Percentiles rank a stretch among this genome's conserved stretches.
Evolutionary conservation across 2,888 invertebrate genomes (phyloP).

Genomic region (Drosophila lutescens): DNA sequence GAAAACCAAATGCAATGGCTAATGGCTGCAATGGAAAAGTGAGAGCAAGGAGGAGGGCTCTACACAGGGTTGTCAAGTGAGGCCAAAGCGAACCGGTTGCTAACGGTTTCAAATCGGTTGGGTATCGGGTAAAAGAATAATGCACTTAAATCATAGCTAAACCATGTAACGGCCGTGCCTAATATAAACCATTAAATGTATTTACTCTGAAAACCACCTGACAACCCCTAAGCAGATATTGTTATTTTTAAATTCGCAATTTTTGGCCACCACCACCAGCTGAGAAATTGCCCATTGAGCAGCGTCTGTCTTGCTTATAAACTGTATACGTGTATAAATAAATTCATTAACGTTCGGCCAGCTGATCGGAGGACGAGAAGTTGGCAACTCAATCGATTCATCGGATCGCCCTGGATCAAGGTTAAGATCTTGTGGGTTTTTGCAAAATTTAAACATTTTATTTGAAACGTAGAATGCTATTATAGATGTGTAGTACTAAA

Average conservation of each 20-base stretch:
- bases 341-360: constrained; percentile 71
- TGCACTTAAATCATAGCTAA: neutral
- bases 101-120: constrained; percentile 4
- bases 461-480: constrained; percentile 64
- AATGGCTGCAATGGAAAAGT: constrained; percentile 47
- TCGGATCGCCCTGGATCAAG: constrained; percentile 57
- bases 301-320: constrained; percentile 35
- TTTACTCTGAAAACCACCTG: neutral
- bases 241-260: constrained; percentile 31
- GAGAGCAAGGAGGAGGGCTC: constrained; percentile 22
- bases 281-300: constrained; percentile 30
- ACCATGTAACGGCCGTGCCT: too few relatives aligned
- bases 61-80: constrained; percentile 50
- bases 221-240: constrained; percentile 29
- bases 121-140: neutral
- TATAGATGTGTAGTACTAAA: constrained; percentile 53
- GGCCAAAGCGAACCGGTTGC: constrained; percentile 12
- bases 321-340: constrained; percentile 60
- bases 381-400: constrained; percentile 32
- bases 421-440: constrained; percentile 37
- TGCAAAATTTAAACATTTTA: constrained; percentile 71
- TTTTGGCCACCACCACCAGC: constrained; percentile 36
- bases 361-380: constrained; percentile 48
- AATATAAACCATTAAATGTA: neutral
- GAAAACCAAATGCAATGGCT: constrained; percentile 75